Conservation (phyloP, 1,140 invertebrate species). For the Ruditapes philippinarum region DNA sequence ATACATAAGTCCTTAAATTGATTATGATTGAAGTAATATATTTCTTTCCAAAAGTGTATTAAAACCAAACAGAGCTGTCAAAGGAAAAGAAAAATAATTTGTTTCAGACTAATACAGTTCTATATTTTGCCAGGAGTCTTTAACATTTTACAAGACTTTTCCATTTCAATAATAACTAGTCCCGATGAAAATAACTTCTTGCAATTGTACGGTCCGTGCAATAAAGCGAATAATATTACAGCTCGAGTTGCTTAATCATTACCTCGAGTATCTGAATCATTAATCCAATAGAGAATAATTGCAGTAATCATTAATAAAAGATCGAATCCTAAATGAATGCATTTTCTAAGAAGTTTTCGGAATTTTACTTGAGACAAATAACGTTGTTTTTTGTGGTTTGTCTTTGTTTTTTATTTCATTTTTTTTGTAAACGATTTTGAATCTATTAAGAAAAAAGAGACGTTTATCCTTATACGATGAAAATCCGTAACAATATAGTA, state of each 20-base stretch:
- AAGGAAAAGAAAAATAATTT: not conserved
- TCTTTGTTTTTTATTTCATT: too few relatives aligned
- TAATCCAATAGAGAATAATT: too few relatives aligned
- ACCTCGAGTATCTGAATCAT: too few relatives aligned
- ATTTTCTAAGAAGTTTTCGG: too few relatives aligned
- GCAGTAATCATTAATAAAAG: too few relatives aligned
- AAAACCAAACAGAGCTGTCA: not conserved
- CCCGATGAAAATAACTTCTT: not conserved
- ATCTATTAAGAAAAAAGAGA: too few relatives aligned
- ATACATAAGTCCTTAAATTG: not conserved
- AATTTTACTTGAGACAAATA: too few relatives aligned
- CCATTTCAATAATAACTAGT: conserved; percentile 27
- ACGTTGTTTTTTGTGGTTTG: too few relatives aligned
- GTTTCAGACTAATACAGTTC: not conserved
- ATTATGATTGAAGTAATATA: not conserved
- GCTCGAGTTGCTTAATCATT: not conserved
- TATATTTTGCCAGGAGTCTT: not conserved
- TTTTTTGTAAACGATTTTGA: too few relatives aligned
- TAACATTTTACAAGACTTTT: conserved; percentile 1
- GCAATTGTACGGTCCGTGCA: not conserved
- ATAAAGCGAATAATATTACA: not conserved
- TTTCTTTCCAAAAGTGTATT: not conserved
- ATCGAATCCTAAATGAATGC: too few relatives aligned
- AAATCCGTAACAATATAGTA: too few relatives aligned
- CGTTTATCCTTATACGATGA: too few relatives aligned